Conservation (phyloP, 1,140 invertebrate species). For the Halictus rubicundus region DNA sequence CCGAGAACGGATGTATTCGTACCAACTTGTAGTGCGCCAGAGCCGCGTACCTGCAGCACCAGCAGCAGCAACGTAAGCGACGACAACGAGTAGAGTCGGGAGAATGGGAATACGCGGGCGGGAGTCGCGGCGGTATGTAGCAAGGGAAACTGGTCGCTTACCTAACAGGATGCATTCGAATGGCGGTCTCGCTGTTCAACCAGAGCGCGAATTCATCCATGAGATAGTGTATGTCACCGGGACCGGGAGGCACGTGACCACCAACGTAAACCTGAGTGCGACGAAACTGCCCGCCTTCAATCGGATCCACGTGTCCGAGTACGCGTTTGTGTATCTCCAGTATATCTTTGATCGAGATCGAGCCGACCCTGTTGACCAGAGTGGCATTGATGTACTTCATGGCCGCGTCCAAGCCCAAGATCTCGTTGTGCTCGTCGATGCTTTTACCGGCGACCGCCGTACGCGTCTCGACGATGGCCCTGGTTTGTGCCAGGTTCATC, state of each 20-base stretch:
- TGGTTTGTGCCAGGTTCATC: constrained; percentile 95
- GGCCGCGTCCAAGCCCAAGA: constrained; percentile 95
- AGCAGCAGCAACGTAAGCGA: too few species aligned
- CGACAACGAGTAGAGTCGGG: too few species aligned
- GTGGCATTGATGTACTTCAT: constrained; percentile 98
- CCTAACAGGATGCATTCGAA: constrained; percentile 93
- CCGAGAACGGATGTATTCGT: constrained; percentile 95
- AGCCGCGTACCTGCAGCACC: constrained; percentile 87
- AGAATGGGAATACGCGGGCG: too few species aligned
- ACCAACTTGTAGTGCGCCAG: constrained; percentile 98
- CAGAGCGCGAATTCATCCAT: constrained; percentile 95
- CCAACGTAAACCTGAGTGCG: constrained; percentile 95
- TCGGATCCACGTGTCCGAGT: constrained; percentile 95
- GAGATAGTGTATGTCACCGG: constrained; percentile 88
- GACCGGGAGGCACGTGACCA: constrained; percentile 92
- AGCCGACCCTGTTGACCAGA: constrained; percentile 84
- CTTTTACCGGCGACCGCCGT: constrained; percentile 96
- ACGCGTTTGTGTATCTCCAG: constrained; percentile 96
- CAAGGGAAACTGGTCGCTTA: constrained; percentile 72
- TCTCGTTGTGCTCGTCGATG: constrained; percentile 98
- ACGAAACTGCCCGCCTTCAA: constrained; percentile 91
- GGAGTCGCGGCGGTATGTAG: too few species aligned
- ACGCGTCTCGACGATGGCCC: constrained; percentile 95
- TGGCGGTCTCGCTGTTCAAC: constrained; percentile 93
- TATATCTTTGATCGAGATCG: constrained; percentile 89